Evolutionary conservation across 2,888 invertebrate species (phyloP).

Genomic region (Ectropis crepuscularia): DNA sequence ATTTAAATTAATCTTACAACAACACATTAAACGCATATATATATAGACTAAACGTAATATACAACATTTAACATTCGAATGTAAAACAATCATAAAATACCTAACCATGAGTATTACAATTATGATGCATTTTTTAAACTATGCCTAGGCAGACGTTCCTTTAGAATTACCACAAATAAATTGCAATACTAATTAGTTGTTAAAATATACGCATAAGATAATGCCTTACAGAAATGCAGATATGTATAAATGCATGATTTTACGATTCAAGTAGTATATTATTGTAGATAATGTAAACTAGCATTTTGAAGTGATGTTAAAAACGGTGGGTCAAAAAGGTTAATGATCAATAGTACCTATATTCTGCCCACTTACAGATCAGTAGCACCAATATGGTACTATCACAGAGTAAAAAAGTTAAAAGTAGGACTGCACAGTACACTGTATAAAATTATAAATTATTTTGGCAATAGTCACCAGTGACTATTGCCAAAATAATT

Average conservation of each 20-base stretch:
- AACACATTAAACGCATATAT: constrained; percentile 40
- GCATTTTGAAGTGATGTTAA: no score
- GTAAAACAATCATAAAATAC: constrained; percentile 29
- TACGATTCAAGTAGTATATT: constrained; percentile 1
- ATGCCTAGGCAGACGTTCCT: constrained; percentile 13
- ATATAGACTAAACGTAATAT: constrained; percentile 44
- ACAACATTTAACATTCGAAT: constrained; percentile 19
- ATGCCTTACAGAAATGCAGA: background rate
- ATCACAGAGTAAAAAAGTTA: background rate
- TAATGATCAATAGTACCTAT: no score
- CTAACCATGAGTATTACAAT: constrained; percentile 43
- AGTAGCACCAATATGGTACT: background rate
- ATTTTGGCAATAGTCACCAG: constrained; percentile 7
- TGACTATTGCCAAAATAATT: constrained; percentile 5
- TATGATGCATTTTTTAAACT: constrained; percentile 34
- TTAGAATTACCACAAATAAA: no score
- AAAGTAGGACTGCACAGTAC: background rate
- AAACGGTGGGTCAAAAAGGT: no score
- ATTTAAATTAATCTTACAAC: constrained; percentile 43
- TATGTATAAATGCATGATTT: constrained; percentile 5
- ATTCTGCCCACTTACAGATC: background rate
- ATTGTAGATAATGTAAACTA: no score
- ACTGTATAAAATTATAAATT: constrained; percentile 6
- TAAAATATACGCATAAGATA: background rate
- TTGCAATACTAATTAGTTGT: background rate